These are phyloP conservation scores for Cladorhizidae sp. DNA, from an alignment of 37 sponge, comb jelly and placozoan species.

Conservation along the genomic window DNA sequence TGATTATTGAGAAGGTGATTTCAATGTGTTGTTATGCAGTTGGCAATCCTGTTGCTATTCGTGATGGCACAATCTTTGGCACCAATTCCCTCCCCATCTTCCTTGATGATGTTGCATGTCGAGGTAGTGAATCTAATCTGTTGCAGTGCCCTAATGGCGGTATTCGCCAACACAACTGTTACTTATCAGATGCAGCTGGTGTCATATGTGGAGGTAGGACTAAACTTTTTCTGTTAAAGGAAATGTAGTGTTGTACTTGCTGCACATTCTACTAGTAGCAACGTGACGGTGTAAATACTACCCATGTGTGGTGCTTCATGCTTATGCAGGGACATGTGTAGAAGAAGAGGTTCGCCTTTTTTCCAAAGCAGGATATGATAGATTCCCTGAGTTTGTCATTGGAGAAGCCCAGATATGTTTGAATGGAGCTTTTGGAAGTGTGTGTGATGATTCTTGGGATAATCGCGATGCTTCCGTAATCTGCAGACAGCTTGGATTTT, in stretches of 20 bases:
- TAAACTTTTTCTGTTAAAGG: background rate
- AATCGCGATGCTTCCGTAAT: conserved; percentile 40
- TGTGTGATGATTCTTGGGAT: conserved; percentile 35
- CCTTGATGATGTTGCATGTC: conserved; percentile 12
- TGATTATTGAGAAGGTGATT: too few species aligned
- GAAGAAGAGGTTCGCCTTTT: conserved; percentile 16
- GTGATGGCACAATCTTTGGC: background rate
- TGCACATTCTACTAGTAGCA: too few species aligned
- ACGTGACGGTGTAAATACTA: too few species aligned
- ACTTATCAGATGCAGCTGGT: background rate
- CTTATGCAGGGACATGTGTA: background rate
- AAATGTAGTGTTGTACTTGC: too few species aligned
- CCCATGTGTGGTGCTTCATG: too few species aligned
- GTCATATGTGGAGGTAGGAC: conserved; percentile 23
- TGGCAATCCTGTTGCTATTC: background rate
- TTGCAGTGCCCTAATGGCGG: conserved; percentile 1
- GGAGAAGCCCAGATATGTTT: conserved; percentile 15
- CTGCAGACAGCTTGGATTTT: conserved; percentile 44
- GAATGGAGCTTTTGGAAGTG: background rate
- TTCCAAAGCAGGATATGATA: background rate
- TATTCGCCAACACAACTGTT: conserved; percentile 5
- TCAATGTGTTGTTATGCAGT: background rate
- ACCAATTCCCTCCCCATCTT: background rate
- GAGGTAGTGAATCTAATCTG: background rate
- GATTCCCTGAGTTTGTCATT: background rate